phyloP scores from a whole-genome alignment of 2,888 invertebrate species.

The Monoplex corrugatus region DNA sequence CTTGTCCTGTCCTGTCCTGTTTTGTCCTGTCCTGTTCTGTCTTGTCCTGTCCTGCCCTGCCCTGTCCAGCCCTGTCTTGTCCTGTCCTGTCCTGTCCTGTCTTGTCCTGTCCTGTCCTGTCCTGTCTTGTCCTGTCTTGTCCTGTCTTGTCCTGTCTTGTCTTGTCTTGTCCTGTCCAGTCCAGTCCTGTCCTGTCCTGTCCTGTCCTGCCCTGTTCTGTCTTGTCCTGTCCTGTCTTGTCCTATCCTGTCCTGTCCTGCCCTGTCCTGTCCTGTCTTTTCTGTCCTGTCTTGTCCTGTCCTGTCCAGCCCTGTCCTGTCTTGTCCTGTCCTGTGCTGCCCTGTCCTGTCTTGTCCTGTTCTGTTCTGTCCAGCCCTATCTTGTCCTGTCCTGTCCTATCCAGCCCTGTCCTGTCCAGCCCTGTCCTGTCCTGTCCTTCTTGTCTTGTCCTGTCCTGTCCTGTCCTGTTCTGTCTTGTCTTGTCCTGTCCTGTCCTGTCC shows the following conservation, averaged over 20 bases:
- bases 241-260: conserved; percentile 17
- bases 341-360: conserved; percentile 17
- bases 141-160: neutral
- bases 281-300: conserved; percentile 24
- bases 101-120: neutral
- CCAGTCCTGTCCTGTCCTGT: neutral
- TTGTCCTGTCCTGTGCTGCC: conserved; percentile 19
- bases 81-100: conserved; percentile 5
- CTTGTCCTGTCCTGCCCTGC: neutral
- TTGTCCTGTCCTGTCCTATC: too few relatives aligned
- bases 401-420: neutral
- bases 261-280: too few relatives aligned
- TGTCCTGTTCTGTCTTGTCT: neutral
- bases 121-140: conserved; percentile 5
- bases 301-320: conserved; percentile 9
- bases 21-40: neutral
- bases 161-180: neutral
- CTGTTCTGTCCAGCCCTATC: neutral
- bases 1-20: neutral
- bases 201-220: neutral
- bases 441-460: neutral
- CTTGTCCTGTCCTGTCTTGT: conserved; percentile 7
- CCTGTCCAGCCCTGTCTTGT: neutral
- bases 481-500: neutral
- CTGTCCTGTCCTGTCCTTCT: too few relatives aligned